Base-by-base conservation (phyloP, 2,888 invertebrate species). In the Plebejus argus region DNA sequence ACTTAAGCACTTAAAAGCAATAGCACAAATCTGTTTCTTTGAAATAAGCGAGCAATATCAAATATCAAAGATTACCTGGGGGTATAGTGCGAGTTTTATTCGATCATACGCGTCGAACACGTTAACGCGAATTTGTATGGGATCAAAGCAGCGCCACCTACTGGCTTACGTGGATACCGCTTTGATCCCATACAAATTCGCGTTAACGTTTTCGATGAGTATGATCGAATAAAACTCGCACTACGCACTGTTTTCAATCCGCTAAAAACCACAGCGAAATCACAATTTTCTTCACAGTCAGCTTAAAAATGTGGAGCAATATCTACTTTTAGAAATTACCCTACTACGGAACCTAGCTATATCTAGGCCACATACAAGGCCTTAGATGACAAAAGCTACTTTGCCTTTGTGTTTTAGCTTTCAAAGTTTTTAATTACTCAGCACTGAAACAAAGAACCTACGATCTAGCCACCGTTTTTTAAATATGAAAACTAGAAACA, bases 181-280 rank as follows among this genome's bases (percentile, higher is more conserved):
- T n/a, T n/a, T n/a, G n/a, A n/a, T n/a, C n/a, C n/a, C n/a, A n/a
- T n/a, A n/a, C n/a, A n/a, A n/a, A n/a, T n/a, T n/a, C n/a, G n/a
- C n/a, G n/a, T n/a, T n/a, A n/a, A n/a, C n/a, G n/a, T n/a, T n/a
- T n/a, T n/a, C n/a, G n/a, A n/a, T n/a, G n/a, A n/a, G n/a, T n/a
- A n/a, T n/a, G n/a, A n/a, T n/a, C n/a, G n/a, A n/a, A n/a, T n/a
- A n/a, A n/a, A n/a, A n/a, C n/a, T n/a, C n/a, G n/a, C n/a, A n/a
- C n/a, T n/a, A n/a, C n/a, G n/a, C n/a, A n/a, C n/a, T n/a, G n/a
- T 66, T 28, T 66, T 49, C 74, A 74, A 74, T 74, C 74, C 53
- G 45, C 28, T 28, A 28, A 20, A 66, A 66, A 66, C 66, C 28
- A 18, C 66, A 12, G 15, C 5, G 28, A 33, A 66, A 66, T 28